phyloP scores from a whole-genome alignment of 2,113 vertebrate species.

The Hepsetus odoe region DNA sequence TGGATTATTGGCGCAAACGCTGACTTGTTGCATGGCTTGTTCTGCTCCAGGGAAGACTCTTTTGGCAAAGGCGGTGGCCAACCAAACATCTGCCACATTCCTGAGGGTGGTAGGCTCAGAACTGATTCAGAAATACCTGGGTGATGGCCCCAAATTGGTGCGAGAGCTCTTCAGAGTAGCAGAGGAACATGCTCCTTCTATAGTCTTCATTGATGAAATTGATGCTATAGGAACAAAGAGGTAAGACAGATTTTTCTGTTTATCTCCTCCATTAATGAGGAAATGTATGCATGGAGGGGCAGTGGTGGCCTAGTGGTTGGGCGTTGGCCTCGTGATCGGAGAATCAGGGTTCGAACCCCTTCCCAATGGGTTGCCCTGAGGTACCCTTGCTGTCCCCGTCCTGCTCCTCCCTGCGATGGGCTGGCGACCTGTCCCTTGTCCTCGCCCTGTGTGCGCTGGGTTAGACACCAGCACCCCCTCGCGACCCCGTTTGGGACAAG shows the following conservation, averaged over 20 bases:
- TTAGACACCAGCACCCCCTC: too few relatives aligned
- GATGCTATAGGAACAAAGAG: conserved; percentile 98
- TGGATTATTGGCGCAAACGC: not conserved
- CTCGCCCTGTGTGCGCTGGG: too few relatives aligned
- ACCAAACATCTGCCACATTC: conserved; percentile 97
- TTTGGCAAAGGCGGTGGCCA: conserved; percentile 95
- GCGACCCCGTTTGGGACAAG: too few relatives aligned
- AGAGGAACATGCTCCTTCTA: conserved; percentile 94
- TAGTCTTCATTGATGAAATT: conserved; percentile 98
- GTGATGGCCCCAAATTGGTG: conserved; percentile 93
- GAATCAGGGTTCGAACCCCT: too few relatives aligned
- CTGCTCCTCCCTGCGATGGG: too few relatives aligned
- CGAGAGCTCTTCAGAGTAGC: conserved; percentile 94
- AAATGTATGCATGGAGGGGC: too few relatives aligned
- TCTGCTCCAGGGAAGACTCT: conserved; percentile 89
- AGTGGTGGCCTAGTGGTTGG: too few relatives aligned
- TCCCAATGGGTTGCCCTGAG: too few relatives aligned
- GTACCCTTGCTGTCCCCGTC: too few relatives aligned
- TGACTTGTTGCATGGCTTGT: not conserved
- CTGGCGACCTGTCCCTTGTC: too few relatives aligned
- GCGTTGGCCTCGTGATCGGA: too few relatives aligned
- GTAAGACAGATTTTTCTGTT: conserved; percentile 62
- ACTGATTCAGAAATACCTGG: conserved; percentile 97
- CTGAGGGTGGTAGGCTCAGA: conserved; percentile 95
- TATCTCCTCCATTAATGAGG: too few relatives aligned